These are phyloP conservation scores for Lamellibrachia luymesi DNA, from an alignment of 1,140 invertebrate species.

Conservation along the genomic window DNA sequence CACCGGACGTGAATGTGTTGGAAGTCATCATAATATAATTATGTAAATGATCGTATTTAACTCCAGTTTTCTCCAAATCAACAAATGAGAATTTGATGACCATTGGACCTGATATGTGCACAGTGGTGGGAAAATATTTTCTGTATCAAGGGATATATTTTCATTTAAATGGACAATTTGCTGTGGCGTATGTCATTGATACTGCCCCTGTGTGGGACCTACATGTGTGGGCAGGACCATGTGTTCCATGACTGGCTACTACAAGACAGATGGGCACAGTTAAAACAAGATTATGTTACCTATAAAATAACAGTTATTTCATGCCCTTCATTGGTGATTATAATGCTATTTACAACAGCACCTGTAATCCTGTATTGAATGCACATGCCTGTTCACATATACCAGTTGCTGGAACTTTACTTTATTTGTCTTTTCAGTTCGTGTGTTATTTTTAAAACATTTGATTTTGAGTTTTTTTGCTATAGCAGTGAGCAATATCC, in stretches of 20 bases:
- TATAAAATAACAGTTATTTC: not conserved
- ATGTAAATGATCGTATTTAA: not conserved
- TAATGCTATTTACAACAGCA: not conserved
- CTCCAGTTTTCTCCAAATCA: not conserved
- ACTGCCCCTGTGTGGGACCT: not conserved
- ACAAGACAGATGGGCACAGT: not conserved
- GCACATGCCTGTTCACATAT: too few species aligned
- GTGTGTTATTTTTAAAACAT: too few species aligned
- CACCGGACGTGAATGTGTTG: not conserved
- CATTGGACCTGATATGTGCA: not conserved
- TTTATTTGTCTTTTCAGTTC: too few species aligned
- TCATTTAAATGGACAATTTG: not conserved
- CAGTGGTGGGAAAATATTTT: not conserved
- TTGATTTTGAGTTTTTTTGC: too few species aligned
- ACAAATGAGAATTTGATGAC: not conserved
- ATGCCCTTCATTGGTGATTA: not conserved
- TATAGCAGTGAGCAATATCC: too few species aligned
- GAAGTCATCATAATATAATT: not conserved
- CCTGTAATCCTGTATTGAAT: not conserved
- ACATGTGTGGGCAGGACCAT: not conserved
- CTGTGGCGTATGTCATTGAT: not conserved
- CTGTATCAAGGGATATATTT: not conserved
- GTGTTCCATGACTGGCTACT: not conserved
- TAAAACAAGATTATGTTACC: not conserved
- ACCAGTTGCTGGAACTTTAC: too few species aligned